Evolutionary conservation across 2,888 invertebrate species (phyloP).

Genomic region (Epistrophe grossulariae): DNA sequence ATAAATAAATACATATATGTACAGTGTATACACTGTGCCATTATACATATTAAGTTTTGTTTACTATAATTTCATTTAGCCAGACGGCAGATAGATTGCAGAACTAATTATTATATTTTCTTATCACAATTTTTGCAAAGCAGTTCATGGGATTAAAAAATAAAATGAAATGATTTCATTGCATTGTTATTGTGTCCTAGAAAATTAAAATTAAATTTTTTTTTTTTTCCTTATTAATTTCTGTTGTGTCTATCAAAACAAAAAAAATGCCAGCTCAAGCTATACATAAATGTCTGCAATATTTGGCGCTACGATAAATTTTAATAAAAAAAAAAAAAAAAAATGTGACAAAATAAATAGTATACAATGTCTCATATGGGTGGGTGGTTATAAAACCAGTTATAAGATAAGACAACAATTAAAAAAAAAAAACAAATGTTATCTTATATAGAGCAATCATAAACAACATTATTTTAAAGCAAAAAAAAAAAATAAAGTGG

Average conservation of each 20-base stretch:
- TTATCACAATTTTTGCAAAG: conserved; percentile 25
- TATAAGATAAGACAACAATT: too few relatives aligned
- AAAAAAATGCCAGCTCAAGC: not conserved
- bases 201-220: not conserved
- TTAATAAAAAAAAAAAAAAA: not conserved
- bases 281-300: not conserved
- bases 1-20: too few relatives aligned
- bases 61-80: conserved; percentile 3
- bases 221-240: not conserved
- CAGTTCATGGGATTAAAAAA: conserved; percentile 18
- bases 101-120: conserved; percentile 15
- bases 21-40: not conserved
- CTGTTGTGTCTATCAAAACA: conserved; percentile 1
- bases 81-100: conserved; percentile 28
- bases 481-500: not conserved
- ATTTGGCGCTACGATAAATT: conserved; percentile 4
- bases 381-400: conserved; percentile 3
- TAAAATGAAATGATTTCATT: conserved; percentile 7
- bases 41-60: not conserved
- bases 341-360: not conserved
- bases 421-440: not conserved
- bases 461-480: not conserved
- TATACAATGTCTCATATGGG: not conserved
- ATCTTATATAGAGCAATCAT: not conserved
- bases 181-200: conserved; percentile 7